Percentiles rank a stretch among this genome's conserved stretches.
These are phyloP conservation scores for Andrena hattorfiana DNA, from an alignment of 2,888 invertebrate species.

Conservation along the genomic window DNA sequence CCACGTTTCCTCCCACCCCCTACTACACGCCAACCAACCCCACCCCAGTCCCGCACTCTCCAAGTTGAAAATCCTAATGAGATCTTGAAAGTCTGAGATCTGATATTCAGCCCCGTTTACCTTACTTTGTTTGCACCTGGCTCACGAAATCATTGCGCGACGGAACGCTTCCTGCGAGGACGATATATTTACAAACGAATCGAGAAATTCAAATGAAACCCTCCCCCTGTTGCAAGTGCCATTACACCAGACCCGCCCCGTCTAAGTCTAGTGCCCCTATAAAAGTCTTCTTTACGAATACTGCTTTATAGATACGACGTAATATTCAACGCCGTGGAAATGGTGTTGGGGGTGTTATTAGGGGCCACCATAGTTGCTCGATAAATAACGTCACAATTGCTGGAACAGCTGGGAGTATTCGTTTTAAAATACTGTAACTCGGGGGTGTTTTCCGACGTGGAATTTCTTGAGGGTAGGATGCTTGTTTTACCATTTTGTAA, in stretches of 20 bases:
- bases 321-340: background rate
- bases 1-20: background rate
- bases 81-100: slow-evolving; percentile 64
- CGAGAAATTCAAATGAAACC: slow-evolving; percentile 52
- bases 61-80: slow-evolving; percentile 64
- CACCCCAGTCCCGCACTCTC: background rate
- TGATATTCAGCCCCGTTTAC: slow-evolving; percentile 61
- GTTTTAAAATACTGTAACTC: background rate
- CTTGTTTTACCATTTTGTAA: too few relatives aligned
- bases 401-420: background rate
- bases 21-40: too few relatives aligned
- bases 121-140: slow-evolving; percentile 61
- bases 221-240: background rate
- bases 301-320: slow-evolving; percentile 4
- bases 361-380: background rate
- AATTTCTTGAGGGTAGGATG: too few relatives aligned
- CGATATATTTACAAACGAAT: slow-evolving; percentile 63
- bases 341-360: slow-evolving; percentile 5
- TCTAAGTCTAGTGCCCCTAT: slow-evolving; percentile 4
- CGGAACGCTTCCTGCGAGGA: slow-evolving; percentile 36
- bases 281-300: slow-evolving; percentile 11
- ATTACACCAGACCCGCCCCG: slow-evolving; percentile 3
- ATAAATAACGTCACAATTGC: slow-evolving; percentile 4
- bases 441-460: too few relatives aligned
- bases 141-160: slow-evolving; percentile 48